Percentiles rank a stretch among this genome's conserved stretches.
phyloP scores from a whole-genome alignment of 2,888 invertebrate species.

The Agrochola litura region DNA sequence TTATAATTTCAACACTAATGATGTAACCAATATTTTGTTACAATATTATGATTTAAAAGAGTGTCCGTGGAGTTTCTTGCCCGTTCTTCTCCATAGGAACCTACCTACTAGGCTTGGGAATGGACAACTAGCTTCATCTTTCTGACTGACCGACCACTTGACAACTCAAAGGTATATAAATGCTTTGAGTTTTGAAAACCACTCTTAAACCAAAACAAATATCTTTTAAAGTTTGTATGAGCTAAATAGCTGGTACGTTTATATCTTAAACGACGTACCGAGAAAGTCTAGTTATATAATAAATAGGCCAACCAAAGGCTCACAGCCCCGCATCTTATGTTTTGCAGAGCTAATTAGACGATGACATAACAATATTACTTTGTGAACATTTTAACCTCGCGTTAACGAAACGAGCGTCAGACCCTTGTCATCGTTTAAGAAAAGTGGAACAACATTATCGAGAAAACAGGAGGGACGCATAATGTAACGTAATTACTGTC shows the following conservation, averaged over 20 bases:
- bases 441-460: slow-evolving; percentile 40
- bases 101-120: too few relatives aligned
- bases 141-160: too few relatives aligned
- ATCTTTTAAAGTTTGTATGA: background rate
- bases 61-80: too few relatives aligned
- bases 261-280: background rate
- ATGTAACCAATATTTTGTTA: too few relatives aligned
- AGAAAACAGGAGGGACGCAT: slow-evolving; percentile 22
- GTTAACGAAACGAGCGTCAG: slow-evolving; percentile 41
- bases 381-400: slow-evolving; percentile 42
- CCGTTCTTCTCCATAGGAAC: too few relatives aligned
- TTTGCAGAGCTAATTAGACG: slow-evolving; percentile 45
- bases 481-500: slow-evolving; percentile 31
- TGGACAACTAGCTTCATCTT: too few relatives aligned
- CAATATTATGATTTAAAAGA: too few relatives aligned
- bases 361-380: slow-evolving; percentile 50
- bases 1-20: too few relatives aligned
- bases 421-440: slow-evolving; percentile 48
- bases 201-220: background rate
- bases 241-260: background rate
- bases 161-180: too few relatives aligned
- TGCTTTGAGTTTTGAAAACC: too few relatives aligned
- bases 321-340: slow-evolving; percentile 20
- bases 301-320: slow-evolving; percentile 12
- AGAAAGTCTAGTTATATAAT: background rate